Conservation (phyloP, 2,113 vertebrate genomes). For the Raja brachyura region DNA sequence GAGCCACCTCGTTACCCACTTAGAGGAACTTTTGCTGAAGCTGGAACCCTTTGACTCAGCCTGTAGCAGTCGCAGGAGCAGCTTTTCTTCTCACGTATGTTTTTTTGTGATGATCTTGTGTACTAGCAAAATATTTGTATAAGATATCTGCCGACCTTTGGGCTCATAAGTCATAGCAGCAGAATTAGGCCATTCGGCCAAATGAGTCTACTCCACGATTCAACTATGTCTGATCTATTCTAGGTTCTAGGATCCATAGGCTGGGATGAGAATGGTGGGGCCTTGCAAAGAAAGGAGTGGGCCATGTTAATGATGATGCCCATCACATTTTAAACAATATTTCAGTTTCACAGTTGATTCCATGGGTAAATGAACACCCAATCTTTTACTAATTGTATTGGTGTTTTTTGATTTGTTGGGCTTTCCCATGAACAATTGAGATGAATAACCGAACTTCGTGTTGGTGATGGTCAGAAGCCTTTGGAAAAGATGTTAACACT, state of each 20-base stretch:
- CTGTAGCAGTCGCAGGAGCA: constrained; percentile 90
- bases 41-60: constrained; percentile 85
- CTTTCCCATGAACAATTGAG: not conserved
- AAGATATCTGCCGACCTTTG: not conserved
- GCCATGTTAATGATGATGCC: not conserved
- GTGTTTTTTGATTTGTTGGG: not conserved
- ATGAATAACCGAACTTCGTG: not conserved
- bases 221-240: not conserved
- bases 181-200: too few species aligned
- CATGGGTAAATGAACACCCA: not conserved
- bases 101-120: not conserved
- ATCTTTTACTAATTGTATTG: not conserved
- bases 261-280: not conserved
- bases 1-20: constrained; percentile 63
- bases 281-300: not conserved
- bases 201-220: too few species aligned
- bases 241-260: not conserved
- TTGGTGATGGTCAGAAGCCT: not conserved
- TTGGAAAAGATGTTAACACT: not conserved
- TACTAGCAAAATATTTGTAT: not conserved
- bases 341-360: not conserved
- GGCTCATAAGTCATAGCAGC: too few species aligned
- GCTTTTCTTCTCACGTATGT: constrained; percentile 91
- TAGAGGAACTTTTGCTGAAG: constrained; percentile 80
- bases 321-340: not conserved